Base-by-base conservation (phyloP, 2,888 invertebrate species). In the Alviniconcha strummeri region DNA sequence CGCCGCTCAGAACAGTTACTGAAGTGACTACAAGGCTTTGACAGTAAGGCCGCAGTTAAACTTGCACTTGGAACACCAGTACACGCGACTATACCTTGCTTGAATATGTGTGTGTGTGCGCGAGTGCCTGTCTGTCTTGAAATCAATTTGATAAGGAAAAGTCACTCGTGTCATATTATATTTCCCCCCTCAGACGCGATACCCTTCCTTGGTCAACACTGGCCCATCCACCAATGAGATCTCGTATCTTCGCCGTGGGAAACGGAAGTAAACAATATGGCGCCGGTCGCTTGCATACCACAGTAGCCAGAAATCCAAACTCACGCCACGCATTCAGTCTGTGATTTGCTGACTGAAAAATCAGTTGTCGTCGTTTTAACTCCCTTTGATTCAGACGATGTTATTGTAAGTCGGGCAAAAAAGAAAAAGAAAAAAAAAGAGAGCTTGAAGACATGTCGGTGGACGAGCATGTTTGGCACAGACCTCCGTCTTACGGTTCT, bases 231-330 rank as follows among this genome's bases (percentile, higher is more conserved):
- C 81, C 67, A 77, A 76, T 60, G 17, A 81, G 67, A 81, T 56
- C 36, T 15, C 13, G 9, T 19, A 7, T 52, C 80, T 36, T 84
- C 82, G 57, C 83, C 86, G 81, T 84, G 83, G 85, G 86, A 83
- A 82, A 85, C 85, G 83, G 82, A 83, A 79, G 83, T 84, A 86
- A 86, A 86, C 85, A 85, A 76, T 80, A 83, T 85, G 83, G 80
- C 67, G 80, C 19, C 76, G 64, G 5, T 11, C n/a, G 6, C 54
- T 5, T 71, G 69, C 80, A 80, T 80, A 69, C 80, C 80, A 64
- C 60, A 78, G 52, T 57, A 57, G 60, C 60, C 36, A 64, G 78
- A 78, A 15, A 60, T 36, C 19, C 15, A 52, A 57, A 57, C 77
- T 17, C 17, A 9, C 55, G n/a, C 55, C 5, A 54, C 15, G 54